Base-by-base conservation (phyloP, 2,797 vertebrate species). In the Darevskia mixta region DNA sequence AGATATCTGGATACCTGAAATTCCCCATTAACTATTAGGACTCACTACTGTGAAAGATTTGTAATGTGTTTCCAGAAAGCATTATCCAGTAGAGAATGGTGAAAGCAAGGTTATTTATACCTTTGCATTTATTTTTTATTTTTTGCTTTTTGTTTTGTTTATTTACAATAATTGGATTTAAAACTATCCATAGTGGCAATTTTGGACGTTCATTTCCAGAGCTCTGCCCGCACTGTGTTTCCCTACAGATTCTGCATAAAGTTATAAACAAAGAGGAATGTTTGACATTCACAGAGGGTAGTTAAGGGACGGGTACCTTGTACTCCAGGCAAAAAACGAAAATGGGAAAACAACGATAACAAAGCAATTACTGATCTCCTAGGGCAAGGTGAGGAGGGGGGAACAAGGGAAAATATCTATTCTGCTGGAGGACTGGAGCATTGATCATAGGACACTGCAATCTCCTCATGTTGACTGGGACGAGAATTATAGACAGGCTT, bases 331-430 rank as follows among this genome's bases (percentile, higher is more conserved):
- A 93, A 76, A 91, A 90, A 67, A 85, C 85, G 84, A 85, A 94
- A 93, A 91, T 86, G 88, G 72, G 87, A 84, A 89, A 95, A 87
- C 79, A 80, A 77, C 75, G 86, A 78, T 79, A 92, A 88, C 71
- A 89, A 94, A 92, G 89, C 83, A 90, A 92, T 94, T 93, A 89
- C 90, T 81, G 89, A 86, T 93, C 88, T 94, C 85, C 82, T 80
- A 86, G 91, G 88, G 89, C 87, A 93, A 88, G 87, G 78, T 92
- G 91, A 92, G 88, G 90, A 89, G 83, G 85, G 82, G 91, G 69
- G 3, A 13, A 13, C 49, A 77, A 77, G 81, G 87, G 86, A 90
- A 88, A 90, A 83, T 90, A 91, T 88, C 94, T 95, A 93, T 93
- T 87, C 88, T 92, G 86, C 90, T 55, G 9, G 82, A 75, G 64